Conservation (phyloP, 2,797 vertebrate species). For the Tragopan temminckii region DNA sequence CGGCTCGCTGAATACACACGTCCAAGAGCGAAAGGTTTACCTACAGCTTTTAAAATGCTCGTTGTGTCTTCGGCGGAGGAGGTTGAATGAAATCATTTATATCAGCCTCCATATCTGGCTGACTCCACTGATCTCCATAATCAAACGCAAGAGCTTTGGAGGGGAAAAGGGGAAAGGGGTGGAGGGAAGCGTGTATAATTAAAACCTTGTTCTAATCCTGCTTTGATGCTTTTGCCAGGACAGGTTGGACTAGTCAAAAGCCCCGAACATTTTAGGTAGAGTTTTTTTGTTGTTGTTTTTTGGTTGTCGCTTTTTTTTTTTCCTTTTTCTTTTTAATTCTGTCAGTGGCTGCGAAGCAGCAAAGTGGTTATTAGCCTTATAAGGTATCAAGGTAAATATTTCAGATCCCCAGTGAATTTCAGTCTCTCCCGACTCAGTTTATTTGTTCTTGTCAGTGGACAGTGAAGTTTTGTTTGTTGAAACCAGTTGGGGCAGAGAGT, state of each 20-base stretch:
- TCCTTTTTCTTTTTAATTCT: neutral
- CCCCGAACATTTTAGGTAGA: conserved; percentile 37
- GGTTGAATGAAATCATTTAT: conserved; percentile 70
- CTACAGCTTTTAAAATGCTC: neutral
- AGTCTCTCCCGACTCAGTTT: conserved; percentile 50
- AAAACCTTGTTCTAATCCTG: conserved; percentile 73
- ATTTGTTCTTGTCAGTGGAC: conserved; percentile 74
- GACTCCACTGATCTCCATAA: conserved; percentile 54
- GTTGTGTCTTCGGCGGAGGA: conserved; percentile 8
- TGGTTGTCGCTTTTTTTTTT: neutral
- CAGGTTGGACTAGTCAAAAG: conserved; percentile 66
- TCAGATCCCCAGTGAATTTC: conserved; percentile 36
- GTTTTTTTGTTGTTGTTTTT: conserved; percentile 1
- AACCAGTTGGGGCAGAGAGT: conserved; percentile 43
- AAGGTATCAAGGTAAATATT: conserved; percentile 67
- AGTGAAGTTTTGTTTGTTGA: conserved; percentile 62
- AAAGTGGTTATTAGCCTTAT: conserved; percentile 59
- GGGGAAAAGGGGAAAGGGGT: neutral
- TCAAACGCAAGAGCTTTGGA: conserved; percentile 57
- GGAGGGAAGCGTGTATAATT: conserved; percentile 24
- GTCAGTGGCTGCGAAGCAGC: conserved; percentile 41
- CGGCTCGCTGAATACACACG: neutral
- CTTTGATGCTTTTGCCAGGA: conserved; percentile 73
- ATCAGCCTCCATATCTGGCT: conserved; percentile 53
- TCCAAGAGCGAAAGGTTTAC: neutral